These are phyloP conservation scores for Tillus elongatus DNA, from an alignment of 2,888 invertebrate species.

Conservation along the genomic window DNA sequence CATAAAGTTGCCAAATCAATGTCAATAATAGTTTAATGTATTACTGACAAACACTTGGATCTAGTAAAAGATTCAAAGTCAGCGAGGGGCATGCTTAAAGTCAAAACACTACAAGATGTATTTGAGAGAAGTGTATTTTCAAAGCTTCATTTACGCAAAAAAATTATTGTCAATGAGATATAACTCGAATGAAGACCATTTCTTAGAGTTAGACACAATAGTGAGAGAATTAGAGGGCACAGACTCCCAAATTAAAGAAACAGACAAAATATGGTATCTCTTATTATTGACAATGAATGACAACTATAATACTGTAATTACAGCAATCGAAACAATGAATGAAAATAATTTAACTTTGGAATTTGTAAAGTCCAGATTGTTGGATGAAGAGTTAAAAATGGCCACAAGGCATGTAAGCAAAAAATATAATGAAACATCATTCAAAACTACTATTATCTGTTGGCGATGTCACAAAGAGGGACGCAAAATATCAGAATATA, in stretches of 20 bases:
- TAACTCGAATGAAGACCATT: constrained; percentile 16
- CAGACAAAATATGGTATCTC: constrained; percentile 22
- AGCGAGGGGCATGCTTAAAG: constrained; percentile 21
- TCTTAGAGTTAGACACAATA: constrained; percentile 20
- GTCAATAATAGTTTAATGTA: no score
- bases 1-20: constrained; percentile 19
- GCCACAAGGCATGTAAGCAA: constrained; percentile 21
- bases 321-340: constrained; percentile 23
- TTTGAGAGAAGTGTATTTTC: constrained; percentile 23
- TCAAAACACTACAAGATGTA: constrained; percentile 20
- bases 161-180: constrained; percentile 21
- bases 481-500: no score
- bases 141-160: constrained; percentile 5
- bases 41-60: no score
- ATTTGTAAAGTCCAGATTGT: constrained; percentile 25
- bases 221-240: constrained; percentile 21
- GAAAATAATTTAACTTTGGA: constrained; percentile 18
- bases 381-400: constrained; percentile 18
- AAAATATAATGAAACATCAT: no score
- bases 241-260: constrained; percentile 22
- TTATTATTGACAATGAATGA: constrained; percentile 20
- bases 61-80: no score
- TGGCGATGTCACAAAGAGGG: no score
- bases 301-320: constrained; percentile 22
- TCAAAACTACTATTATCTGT: no score